Conservation (phyloP, 2,888 invertebrate genomes). For the Chrysomela aeneicollis region DNA sequence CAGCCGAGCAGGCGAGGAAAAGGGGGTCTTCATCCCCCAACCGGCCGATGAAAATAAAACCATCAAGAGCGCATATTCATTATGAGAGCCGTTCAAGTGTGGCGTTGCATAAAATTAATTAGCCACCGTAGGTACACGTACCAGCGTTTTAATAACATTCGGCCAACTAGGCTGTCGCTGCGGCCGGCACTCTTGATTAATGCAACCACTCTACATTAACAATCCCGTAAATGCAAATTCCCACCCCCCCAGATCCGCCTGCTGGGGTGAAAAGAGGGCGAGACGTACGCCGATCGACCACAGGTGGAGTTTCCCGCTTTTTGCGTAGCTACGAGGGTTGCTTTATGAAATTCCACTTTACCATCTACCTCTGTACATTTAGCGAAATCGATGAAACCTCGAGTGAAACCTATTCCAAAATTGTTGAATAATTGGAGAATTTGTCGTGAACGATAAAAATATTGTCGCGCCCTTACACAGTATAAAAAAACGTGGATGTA, state of each 20-base stretch:
- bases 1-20: background rate
- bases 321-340: no score
- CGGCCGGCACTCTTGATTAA: conserved; percentile 60
- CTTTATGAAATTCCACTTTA: no score
- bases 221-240: conserved; percentile 61
- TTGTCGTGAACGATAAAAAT: no score
- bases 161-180: conserved; percentile 57
- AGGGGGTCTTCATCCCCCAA: background rate
- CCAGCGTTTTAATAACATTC: conserved; percentile 60
- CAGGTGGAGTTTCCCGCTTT: conserved; percentile 10
- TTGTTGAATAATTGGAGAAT: no score
- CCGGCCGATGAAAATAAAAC: conserved; percentile 46
- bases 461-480: no score
- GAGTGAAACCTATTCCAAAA: no score
- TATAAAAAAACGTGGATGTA: no score
- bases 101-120: conserved; percentile 63
- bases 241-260: conserved; percentile 34
- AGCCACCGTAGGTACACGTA: conserved; percentile 54
- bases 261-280: background rate
- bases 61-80: conserved; percentile 57
- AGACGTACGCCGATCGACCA: conserved; percentile 11
- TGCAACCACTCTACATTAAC: conserved; percentile 62
- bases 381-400: no score
- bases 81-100: conserved; percentile 61
- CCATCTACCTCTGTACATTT: no score